phyloP scores from a whole-genome alignment of 2,113 vertebrate species.

The Odontophorus gujanensis region DNA sequence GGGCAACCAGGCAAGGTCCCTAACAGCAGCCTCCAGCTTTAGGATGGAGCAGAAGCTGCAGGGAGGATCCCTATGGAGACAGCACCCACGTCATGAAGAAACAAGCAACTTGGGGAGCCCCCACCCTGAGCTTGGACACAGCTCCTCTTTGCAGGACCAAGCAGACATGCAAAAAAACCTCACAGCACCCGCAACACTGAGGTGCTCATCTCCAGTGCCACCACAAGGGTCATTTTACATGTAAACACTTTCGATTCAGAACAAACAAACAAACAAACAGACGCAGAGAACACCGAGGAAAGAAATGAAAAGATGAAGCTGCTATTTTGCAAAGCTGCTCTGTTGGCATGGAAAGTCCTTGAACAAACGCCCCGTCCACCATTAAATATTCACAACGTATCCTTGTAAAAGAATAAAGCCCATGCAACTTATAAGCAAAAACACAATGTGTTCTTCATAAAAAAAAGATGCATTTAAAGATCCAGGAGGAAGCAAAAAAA shows the following conservation, averaged over 20 bases:
- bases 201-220: background rate
- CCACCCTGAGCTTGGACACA: background rate
- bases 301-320: slow-evolving; percentile 58
- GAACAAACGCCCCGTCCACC: slow-evolving; percentile 60
- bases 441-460: background rate
- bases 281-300: background rate
- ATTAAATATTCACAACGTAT: slow-evolving; percentile 73
- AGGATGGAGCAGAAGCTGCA: background rate
- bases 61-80: background rate
- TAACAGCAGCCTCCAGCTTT: background rate
- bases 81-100: background rate
- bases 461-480: slow-evolving; percentile 1
- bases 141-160: background rate
- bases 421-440: slow-evolving; percentile 46
- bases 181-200: background rate
- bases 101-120: background rate
- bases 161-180: background rate
- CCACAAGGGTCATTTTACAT: background rate
- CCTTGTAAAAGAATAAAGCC: slow-evolving; percentile 64
- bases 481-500: background rate
- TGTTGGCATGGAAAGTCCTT: slow-evolving; percentile 60
- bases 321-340: slow-evolving; percentile 33
- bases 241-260: slow-evolving; percentile 1
- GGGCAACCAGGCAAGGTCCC: background rate
- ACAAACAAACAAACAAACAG: background rate